A percentile compares a stretch with the other conserved stretches of the same genome.
phyloP scores from a whole-genome alignment of 2,888 invertebrate genomes.

The Scaptomyza tumidula region DNA sequence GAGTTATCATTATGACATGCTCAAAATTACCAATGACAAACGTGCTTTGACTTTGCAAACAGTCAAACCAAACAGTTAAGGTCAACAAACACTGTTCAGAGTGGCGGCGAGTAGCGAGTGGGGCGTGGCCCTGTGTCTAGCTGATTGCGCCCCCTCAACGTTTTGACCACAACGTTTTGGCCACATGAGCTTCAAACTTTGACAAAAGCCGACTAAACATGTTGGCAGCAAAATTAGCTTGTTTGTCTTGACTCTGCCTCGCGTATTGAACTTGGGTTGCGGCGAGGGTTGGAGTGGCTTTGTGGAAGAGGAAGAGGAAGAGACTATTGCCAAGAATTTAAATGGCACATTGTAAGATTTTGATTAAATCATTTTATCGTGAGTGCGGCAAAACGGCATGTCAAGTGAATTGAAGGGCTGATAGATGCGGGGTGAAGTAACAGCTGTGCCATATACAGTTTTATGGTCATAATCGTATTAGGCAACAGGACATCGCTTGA shows the following conservation, averaged over 20 bases:
- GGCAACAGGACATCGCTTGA: constrained; percentile 30
- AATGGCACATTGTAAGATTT: constrained; percentile 72
- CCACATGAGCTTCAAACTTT: constrained; percentile 1
- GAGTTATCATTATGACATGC: constrained; percentile 80
- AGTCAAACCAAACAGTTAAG: constrained; percentile 18
- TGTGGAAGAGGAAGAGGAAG: no score
- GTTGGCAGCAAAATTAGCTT: constrained; percentile 68
- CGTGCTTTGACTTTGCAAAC: constrained; percentile 69
- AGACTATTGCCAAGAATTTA: constrained; percentile 64
- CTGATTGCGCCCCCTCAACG: constrained; percentile 56
- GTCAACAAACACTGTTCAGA: constrained; percentile 38
- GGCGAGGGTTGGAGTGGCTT: not conserved
- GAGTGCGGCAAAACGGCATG: constrained; percentile 35
- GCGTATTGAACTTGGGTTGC: constrained; percentile 22
- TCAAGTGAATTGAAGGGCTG: not conserved
- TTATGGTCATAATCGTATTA: constrained; percentile 18
- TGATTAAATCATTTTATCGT: constrained; percentile 68
- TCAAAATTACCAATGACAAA: constrained; percentile 80
- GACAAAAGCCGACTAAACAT: constrained; percentile 45
- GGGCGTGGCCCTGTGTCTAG: constrained; percentile 32
- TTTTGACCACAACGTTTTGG: constrained; percentile 25
- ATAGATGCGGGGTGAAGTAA: not conserved
- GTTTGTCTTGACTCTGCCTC: constrained; percentile 52
- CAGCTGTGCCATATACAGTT: not conserved
- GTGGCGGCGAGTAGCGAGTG: not conserved